These are phyloP conservation scores for Drosophila anomalata DNA, from an alignment of 2,888 invertebrate genomes.

Conservation along the genomic window DNA sequence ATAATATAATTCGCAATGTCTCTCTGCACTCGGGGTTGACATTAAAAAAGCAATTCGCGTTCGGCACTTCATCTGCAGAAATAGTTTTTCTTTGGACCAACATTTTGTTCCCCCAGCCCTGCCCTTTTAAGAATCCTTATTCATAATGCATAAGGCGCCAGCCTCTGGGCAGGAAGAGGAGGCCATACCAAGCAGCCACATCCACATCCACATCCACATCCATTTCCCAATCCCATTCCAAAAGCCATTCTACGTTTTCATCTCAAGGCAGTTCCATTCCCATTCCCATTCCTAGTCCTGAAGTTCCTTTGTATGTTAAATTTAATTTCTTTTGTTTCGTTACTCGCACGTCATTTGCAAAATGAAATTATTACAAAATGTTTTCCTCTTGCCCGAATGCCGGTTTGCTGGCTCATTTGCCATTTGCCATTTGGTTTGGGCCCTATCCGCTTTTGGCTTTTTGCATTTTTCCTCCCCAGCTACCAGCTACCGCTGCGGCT, in stretches of 20 bases:
- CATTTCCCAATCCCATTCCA: not conserved
- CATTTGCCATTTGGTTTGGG: constrained; percentile 36
- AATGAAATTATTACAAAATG: constrained; percentile 81
- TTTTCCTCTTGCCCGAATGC: constrained; percentile 47
- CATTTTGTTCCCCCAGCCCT: not conserved
- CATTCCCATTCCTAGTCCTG: constrained; percentile 17
- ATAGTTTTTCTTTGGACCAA: constrained; percentile 54
- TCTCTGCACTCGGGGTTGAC: constrained; percentile 55
- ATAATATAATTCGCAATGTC: constrained; percentile 61
- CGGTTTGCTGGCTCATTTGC: constrained; percentile 52
- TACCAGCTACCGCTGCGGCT: constrained; percentile 1
- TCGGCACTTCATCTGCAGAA: constrained; percentile 52
- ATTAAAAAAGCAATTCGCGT: constrained; percentile 71
- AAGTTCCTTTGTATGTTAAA: constrained; percentile 69
- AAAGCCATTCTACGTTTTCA: constrained; percentile 16
- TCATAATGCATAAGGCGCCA: constrained; percentile 73
- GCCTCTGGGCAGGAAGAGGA: constrained; percentile 19
- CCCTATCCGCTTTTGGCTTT: constrained; percentile 23
- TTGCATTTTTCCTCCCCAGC: constrained; percentile 38
- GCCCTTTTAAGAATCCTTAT: constrained; percentile 59
- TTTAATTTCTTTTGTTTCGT: constrained; percentile 80
- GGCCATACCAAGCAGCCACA: not conserved
- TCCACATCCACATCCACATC: constrained; percentile 14
- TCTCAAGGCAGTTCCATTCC: constrained; percentile 32
- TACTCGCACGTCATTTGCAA: constrained; percentile 82